These are phyloP conservation scores for Holothuria glaberrima DNA, from an alignment of 35 echinoderm and acorn worm species.

Conservation along the genomic window DNA sequence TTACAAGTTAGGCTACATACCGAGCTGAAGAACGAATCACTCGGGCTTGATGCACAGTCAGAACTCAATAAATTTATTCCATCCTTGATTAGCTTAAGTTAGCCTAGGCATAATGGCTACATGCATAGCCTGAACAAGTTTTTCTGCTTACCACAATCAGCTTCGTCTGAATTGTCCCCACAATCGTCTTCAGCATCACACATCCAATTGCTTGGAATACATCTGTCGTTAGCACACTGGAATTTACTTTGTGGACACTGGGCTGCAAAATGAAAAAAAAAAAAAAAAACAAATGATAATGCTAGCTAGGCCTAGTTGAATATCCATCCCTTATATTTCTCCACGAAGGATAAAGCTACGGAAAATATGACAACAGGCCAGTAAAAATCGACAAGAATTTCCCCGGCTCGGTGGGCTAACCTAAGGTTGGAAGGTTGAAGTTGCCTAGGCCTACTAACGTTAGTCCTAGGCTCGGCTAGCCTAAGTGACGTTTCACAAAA, in stretches of 20 bases:
- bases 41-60: background rate
- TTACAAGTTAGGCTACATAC: background rate
- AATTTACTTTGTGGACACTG: background rate
- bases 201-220: slow-evolving; percentile 18
- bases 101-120: background rate
- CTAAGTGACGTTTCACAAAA: no score
- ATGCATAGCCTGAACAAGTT: background rate
- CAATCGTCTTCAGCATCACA: slow-evolving; percentile 20
- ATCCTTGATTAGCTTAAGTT: background rate
- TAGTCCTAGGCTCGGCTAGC: no score
- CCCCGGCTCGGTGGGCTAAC: no score
- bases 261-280: background rate
- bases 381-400: no score
- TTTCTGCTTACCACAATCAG: slow-evolving; percentile 2
- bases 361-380: no score
- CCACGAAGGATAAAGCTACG: no score
- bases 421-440: no score
- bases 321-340: no score
- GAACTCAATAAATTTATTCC: background rate
- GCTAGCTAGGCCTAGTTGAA: no score
- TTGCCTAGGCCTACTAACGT: no score
- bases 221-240: background rate
- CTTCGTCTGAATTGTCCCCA: slow-evolving; percentile 24
- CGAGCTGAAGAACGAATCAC: background rate
- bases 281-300: no score